These are phyloP conservation scores for Caenorhabditis sp. DNA, from an alignment of 2,888 invertebrate species.

Conservation along the genomic window DNA sequence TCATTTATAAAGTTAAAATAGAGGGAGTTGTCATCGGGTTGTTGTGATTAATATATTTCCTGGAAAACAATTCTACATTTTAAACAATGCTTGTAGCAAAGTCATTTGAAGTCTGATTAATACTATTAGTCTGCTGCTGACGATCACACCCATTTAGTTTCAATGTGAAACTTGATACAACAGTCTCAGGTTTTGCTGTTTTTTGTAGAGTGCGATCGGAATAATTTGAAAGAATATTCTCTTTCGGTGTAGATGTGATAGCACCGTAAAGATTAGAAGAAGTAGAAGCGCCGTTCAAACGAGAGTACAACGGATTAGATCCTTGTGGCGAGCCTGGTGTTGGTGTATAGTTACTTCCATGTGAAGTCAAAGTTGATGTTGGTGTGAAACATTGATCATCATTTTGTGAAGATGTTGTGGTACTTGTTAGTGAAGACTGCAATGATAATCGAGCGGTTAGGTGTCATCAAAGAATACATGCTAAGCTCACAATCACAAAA, in stretches of 20 bases:
- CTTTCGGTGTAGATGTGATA: not conserved
- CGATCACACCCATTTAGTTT: conserved; percentile 20
- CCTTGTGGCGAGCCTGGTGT: conserved; percentile 56
- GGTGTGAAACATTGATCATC: conserved; percentile 62
- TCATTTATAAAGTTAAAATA: not conserved
- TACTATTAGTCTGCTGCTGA: conserved; percentile 25
- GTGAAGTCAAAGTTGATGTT: conserved; percentile 59
- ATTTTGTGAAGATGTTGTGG: conserved; percentile 51
- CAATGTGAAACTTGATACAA: conserved; percentile 43
- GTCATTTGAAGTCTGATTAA: conserved; percentile 46
- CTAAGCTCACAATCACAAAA: conserved; percentile 2
- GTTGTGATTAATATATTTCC: not conserved
- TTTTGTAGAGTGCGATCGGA: conserved; percentile 50
- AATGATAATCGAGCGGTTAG: conserved; percentile 7
- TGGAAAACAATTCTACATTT: conserved; percentile 1
- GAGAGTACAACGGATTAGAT: conserved; percentile 25
- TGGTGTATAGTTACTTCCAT: conserved; percentile 54
- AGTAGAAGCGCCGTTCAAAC: conserved; percentile 30
- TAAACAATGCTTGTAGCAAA: conserved; percentile 58
- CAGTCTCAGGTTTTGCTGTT: conserved; percentile 30
- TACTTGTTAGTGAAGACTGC: conserved; percentile 44
- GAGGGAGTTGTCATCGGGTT: not conserved
- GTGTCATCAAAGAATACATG: conserved; percentile 1
- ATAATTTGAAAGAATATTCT: conserved; percentile 36
- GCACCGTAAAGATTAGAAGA: conserved; percentile 43